These are phyloP conservation scores for Apomyelois bistriatella DNA, from an alignment of 2,888 invertebrate genomes.

Conservation along the genomic window DNA sequence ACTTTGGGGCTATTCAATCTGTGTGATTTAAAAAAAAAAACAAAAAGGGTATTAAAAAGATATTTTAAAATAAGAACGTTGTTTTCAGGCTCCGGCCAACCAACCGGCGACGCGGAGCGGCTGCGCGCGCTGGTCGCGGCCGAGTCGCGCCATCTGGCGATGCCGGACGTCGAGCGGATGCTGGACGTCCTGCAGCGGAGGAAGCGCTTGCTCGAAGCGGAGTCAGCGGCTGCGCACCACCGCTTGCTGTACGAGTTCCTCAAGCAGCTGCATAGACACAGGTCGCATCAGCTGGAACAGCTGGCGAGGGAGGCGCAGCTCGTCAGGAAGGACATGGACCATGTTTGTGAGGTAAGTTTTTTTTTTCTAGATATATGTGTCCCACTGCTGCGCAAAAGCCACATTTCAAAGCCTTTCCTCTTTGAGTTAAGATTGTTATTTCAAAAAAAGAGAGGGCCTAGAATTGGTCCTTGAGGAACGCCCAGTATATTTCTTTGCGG, in stretches of 20 bases:
- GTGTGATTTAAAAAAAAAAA: no score
- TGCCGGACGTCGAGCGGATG: constrained; percentile 90
- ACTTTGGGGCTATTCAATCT: no score
- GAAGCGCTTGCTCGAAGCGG: constrained; percentile 89
- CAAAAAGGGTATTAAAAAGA: no score
- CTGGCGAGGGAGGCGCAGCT: constrained; percentile 84
- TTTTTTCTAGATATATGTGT: no score
- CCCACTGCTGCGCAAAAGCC: no score
- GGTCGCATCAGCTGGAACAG: constrained; percentile 80
- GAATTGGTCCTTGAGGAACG: no score
- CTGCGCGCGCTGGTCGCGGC: constrained; percentile 83
- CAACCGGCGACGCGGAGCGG: constrained; percentile 56
- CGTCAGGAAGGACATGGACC: constrained; percentile 61
- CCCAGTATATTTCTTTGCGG: no score
- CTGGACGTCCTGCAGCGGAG: constrained; percentile 88
- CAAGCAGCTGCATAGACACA: constrained; percentile 85
- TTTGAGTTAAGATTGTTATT: no score
- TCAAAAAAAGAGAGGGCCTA: no score
- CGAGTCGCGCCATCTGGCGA: constrained; percentile 85
- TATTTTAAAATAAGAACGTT: no score
- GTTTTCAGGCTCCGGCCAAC: constrained; percentile 14
- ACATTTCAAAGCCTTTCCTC: no score
- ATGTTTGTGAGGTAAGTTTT: neutral
- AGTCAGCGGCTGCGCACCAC: constrained; percentile 89
- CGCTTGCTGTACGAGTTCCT: constrained; percentile 91